phyloP scores from a whole-genome alignment of 2,797 vertebrate species.

The Taeniopygia guttata region DNA sequence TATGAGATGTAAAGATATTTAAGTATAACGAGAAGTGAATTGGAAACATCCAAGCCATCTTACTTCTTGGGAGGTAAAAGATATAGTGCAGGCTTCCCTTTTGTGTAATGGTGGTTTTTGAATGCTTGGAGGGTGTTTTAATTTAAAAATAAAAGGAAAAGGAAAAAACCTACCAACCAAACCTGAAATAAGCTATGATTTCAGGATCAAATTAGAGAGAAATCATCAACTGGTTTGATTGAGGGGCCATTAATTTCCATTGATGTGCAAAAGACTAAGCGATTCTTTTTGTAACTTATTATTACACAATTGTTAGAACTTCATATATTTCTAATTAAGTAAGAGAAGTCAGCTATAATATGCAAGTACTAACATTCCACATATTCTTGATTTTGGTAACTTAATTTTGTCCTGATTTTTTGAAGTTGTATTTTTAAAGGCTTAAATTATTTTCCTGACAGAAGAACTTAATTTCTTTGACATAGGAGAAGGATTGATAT shows the following conservation, averaged over 20 bases:
- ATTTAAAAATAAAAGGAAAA: background rate
- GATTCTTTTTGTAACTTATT: background rate
- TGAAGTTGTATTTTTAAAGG: background rate
- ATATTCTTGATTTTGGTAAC: background rate
- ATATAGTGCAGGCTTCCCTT: background rate
- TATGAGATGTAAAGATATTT: background rate
- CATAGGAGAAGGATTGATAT: background rate
- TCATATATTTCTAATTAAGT: background rate
- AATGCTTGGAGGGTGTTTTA: background rate
- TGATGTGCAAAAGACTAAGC: background rate
- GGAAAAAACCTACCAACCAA: background rate
- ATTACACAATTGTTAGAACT: background rate
- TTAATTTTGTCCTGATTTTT: background rate
- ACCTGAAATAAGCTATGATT: background rate
- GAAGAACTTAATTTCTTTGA: background rate
- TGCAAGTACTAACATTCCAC: rapidly evolving
- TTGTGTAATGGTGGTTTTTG: background rate
- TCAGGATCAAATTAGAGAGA: background rate
- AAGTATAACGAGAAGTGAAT: background rate
- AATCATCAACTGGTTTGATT: background rate
- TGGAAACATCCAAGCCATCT: background rate
- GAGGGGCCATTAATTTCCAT: background rate
- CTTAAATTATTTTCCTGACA: background rate
- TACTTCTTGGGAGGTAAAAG: background rate
- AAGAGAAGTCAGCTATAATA: background rate